phyloP scores from a whole-genome alignment of 2,888 invertebrate genomes.

The Rhyacophila evoluta region DNA sequence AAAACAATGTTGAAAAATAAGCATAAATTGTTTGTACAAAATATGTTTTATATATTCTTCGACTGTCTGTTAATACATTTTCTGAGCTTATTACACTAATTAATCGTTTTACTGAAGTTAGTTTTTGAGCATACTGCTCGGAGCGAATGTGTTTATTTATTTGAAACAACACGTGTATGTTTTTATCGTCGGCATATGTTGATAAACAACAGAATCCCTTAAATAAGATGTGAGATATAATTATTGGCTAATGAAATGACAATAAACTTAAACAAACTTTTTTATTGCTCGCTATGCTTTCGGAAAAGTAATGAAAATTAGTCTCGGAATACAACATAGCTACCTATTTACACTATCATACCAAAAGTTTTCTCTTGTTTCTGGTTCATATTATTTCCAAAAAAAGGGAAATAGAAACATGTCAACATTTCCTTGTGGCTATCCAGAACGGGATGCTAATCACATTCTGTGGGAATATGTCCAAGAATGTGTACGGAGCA shows the following conservation, averaged over 20 bases:
- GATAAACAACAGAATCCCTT: constrained; percentile 9
- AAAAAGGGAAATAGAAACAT: too few species aligned
- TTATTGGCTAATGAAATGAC: constrained; percentile 18
- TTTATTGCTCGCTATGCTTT: constrained; percentile 4
- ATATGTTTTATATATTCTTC: too few species aligned
- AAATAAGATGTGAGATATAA: constrained; percentile 15
- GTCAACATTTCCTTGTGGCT: too few species aligned
- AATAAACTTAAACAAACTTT: constrained; percentile 22
- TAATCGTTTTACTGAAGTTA: neutral
- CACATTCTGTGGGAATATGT: too few species aligned
- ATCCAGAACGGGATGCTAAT: too few species aligned
- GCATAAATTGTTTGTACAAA: too few species aligned
- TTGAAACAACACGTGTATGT: neutral
- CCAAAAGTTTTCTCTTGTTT: too few species aligned
- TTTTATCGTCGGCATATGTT: constrained; percentile 18
- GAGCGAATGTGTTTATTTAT: neutral
- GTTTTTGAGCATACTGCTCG: neutral
- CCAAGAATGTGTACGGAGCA: too few species aligned
- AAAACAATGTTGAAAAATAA: too few species aligned
- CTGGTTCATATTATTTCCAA: too few species aligned
- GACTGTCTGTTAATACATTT: too few species aligned
- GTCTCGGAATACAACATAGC: neutral
- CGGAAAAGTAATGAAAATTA: constrained; percentile 21
- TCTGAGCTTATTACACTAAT: too few species aligned
- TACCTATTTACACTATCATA: neutral